Evolutionary conservation across 1,140 invertebrate species (phyloP).

Genomic region (Cotesia vestalis): DNA sequence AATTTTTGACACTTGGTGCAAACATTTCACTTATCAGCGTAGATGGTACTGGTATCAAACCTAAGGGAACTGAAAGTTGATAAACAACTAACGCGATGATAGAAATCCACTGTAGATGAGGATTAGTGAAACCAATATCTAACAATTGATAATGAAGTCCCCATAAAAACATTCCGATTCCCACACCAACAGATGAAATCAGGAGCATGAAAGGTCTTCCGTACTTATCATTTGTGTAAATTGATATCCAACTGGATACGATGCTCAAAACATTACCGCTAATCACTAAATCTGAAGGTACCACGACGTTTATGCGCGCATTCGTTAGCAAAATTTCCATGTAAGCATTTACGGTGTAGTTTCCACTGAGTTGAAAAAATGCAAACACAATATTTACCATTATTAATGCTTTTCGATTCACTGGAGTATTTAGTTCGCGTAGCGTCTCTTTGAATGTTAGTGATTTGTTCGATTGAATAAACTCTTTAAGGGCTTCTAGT

Average conservation of each 20-base stretch:
- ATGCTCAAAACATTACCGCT: slow-evolving; percentile 75
- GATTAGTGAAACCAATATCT: slow-evolving; percentile 55
- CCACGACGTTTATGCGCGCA: slow-evolving; percentile 61
- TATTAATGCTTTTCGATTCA: slow-evolving; percentile 71
- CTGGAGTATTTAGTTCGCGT: slow-evolving; percentile 40
- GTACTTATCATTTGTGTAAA: slow-evolving; percentile 74
- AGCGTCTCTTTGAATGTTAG: slow-evolving; percentile 18
- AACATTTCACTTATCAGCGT: slow-evolving; percentile 80
- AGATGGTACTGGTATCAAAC: slow-evolving; percentile 76
- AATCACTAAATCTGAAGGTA: slow-evolving; percentile 69
- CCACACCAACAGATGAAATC: slow-evolving; percentile 69
- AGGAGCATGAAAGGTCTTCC: slow-evolving; percentile 76
- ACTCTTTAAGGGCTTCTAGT: slow-evolving; percentile 46
- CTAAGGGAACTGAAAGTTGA: slow-evolving; percentile 73
- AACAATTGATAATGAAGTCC: slow-evolving; percentile 72
- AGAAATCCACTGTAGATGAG: slow-evolving; percentile 66
- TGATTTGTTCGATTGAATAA: slow-evolving; percentile 41
- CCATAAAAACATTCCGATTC: slow-evolving; percentile 66
- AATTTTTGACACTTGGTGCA: slow-evolving; percentile 74
- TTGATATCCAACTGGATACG: slow-evolving; percentile 69
- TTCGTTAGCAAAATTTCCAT: slow-evolving; percentile 77
- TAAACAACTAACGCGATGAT: slow-evolving; percentile 71
- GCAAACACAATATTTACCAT: slow-evolving; percentile 75
- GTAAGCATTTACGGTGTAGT: slow-evolving; percentile 80
- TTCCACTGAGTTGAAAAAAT: slow-evolving; percentile 80